Evolutionary conservation across 2,797 vertebrate species (phyloP).

Genomic region (Tiaroga cobitis): DNA sequence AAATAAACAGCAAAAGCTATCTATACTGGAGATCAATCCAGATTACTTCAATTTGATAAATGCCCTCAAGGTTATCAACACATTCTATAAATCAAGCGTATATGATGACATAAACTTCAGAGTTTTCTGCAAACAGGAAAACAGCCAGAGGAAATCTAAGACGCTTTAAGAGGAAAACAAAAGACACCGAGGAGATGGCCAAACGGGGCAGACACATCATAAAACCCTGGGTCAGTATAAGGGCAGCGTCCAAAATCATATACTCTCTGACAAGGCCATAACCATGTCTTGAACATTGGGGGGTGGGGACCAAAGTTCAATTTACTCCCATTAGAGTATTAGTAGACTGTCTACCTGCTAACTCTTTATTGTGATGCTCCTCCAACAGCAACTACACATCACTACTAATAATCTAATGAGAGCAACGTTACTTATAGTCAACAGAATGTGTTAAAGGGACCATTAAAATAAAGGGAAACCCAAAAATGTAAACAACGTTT

Average conservation of each 20-base stretch:
- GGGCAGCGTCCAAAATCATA: not conserved
- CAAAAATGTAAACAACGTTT: no score
- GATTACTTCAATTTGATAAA: conserved; percentile 41
- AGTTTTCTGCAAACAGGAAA: conserved; percentile 14
- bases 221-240: not conserved
- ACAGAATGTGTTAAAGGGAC: no score
- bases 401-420: no score
- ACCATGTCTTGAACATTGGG: no score
- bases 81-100: not conserved
- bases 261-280: no score
- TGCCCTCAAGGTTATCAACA: conserved; percentile 45
- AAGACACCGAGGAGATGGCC: not conserved
- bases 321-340: no score
- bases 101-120: conserved; percentile 24
- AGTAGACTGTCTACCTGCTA: no score
- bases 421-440: no score
- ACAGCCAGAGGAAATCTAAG: not conserved
- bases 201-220: not conserved
- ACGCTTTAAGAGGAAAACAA: not conserved
- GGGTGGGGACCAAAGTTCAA: no score
- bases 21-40: conserved; percentile 40
- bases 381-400: no score
- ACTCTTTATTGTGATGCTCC: no score
- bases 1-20: conserved; percentile 49
- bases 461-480: no score